A percentile compares a stretch with the other conserved stretches of the same genome.
These are phyloP conservation scores for Thecocarcelia acutangulata DNA, from an alignment of 2,888 invertebrate genomes.

Conservation along the genomic window DNA sequence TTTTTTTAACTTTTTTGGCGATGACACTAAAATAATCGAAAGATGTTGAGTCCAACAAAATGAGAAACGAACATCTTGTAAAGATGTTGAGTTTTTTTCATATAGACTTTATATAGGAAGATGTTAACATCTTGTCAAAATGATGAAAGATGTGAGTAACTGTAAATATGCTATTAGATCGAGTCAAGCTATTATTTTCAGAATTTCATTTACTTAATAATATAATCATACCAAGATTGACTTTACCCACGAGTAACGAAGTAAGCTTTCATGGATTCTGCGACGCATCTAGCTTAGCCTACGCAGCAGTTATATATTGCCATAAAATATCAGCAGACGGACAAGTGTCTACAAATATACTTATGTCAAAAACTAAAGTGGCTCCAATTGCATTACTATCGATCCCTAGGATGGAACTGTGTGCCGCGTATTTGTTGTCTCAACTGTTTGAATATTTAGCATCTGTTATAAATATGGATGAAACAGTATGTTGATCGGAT, in stretches of 20 bases:
- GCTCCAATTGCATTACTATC: conserved; percentile 2
- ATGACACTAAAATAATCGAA: too few relatives aligned
- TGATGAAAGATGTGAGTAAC: too few relatives aligned
- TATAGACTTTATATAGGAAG: too few relatives aligned
- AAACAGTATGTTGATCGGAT: conserved; percentile 27
- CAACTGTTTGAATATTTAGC: conserved; percentile 35
- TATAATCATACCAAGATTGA: conserved; percentile 32
- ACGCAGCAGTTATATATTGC: conserved; percentile 41
- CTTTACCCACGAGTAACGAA: conserved; percentile 21
- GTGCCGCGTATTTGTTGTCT: conserved; percentile 17
- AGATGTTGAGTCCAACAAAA: too few relatives aligned
- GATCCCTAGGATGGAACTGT: conserved; percentile 36
- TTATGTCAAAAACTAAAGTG: too few relatives aligned
- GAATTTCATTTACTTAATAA: conserved; percentile 20
- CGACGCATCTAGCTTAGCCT: conserved; percentile 23
- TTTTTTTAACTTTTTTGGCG: too few relatives aligned
- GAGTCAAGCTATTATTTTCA: conserved; percentile 26
- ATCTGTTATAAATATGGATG: background rate
- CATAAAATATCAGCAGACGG: conserved; percentile 35
- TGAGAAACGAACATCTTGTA: too few relatives aligned
- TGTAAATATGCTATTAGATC: too few relatives aligned
- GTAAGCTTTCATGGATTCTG: conserved; percentile 36
- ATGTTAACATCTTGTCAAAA: too few relatives aligned
- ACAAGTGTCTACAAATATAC: too few relatives aligned
- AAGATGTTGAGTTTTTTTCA: too few relatives aligned